Base-by-base conservation (phyloP, 2,888 invertebrate genomes). In the Trypoxylon attenuatum region DNA sequence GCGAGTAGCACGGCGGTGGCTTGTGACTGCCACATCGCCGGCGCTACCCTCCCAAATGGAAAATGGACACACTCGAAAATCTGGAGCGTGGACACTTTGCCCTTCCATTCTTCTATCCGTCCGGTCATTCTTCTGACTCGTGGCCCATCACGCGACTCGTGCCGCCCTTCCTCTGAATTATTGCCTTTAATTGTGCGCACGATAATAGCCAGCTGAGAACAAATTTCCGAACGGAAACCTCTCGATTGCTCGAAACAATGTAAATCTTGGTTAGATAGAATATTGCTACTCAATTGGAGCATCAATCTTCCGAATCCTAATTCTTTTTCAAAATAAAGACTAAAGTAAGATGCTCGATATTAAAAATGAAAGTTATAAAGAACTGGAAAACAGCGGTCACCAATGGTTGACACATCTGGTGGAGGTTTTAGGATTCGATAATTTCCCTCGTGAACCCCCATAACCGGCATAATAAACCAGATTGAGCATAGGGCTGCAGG, bases 151-250 rank as follows among this genome's bases (percentile, higher is more conserved):
- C 25, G 39, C 42, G 29, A 49, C 39, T 42, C 39, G 39, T 23
- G 4, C 39, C 47, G 45, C n/a, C 39, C 25, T 41, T 54, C 33
- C 33, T 3, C 73, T 85, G 85, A 86, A 83, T 85, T 85, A 86
- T 87, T 85, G 82, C 76, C 78, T 80, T 77, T 83, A 83, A 86
- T 86, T 86, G 83, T 72, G 69, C 69, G 51, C 69, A 43, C 56
- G 64, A 63, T 79, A 78, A 77, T 77, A 75, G 71, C 61, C 67
- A 25, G 66, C 46, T 62, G 62, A 71, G 71, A 81, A 83, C 81
- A 83, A 85, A 85, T 84, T 82, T 80, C 76, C 77, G 74, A 72
- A 60, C 75, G 75, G 69, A 69, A 63, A 74, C 62, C 67, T 79
- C 46, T 50, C 75, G 67, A 71, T 60, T 59, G 47, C 45, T 43